These are phyloP conservation scores for Paracentrotus lividus DNA, from an alignment of 53 echinoderm and acorn worm species.

Conservation along the genomic window DNA sequence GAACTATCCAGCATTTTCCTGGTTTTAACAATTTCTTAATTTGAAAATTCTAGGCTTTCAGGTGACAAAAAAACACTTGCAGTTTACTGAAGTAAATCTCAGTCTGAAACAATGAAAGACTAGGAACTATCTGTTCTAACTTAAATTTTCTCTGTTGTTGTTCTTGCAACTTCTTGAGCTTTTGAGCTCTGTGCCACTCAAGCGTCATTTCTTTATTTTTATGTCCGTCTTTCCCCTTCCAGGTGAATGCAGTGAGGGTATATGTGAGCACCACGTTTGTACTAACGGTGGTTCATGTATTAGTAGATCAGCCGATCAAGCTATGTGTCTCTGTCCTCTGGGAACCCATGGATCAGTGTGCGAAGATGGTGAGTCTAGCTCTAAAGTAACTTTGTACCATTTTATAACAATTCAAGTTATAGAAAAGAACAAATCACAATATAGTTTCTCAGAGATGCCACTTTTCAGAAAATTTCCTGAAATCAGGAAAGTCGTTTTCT, in stretches of 20 bases:
- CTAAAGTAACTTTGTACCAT: neutral
- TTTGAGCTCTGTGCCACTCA: too few species aligned
- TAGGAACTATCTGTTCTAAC: neutral
- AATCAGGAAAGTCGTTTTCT: too few species aligned
- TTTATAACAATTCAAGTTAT: neutral
- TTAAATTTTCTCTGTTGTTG: neutral
- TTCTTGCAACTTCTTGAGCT: neutral
- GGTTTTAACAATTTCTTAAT: too few species aligned
- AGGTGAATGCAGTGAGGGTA: conserved; percentile 95
- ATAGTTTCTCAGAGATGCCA: too few species aligned
- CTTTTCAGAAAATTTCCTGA: too few species aligned
- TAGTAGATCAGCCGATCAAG: conserved; percentile 86
- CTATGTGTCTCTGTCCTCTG: conserved; percentile 95
- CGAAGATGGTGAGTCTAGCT: conserved; percentile 82
- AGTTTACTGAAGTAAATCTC: too few species aligned
- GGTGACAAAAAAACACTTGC: too few species aligned
- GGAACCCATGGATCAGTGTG: conserved; percentile 87
- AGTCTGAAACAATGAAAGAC: too few species aligned
- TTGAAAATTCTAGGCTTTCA: too few species aligned
- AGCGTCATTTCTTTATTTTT: too few species aligned
- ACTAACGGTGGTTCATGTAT: conserved; percentile 92
- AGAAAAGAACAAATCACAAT: too few species aligned
- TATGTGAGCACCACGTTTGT: conserved; percentile 89
- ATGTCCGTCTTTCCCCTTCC: neutral
- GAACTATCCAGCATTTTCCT: too few species aligned